Percentiles rank a stretch among this genome's conserved stretches.
Conservation (phyloP, 2,797 vertebrate genomes). For the Cossypha niveicapilla region DNA sequence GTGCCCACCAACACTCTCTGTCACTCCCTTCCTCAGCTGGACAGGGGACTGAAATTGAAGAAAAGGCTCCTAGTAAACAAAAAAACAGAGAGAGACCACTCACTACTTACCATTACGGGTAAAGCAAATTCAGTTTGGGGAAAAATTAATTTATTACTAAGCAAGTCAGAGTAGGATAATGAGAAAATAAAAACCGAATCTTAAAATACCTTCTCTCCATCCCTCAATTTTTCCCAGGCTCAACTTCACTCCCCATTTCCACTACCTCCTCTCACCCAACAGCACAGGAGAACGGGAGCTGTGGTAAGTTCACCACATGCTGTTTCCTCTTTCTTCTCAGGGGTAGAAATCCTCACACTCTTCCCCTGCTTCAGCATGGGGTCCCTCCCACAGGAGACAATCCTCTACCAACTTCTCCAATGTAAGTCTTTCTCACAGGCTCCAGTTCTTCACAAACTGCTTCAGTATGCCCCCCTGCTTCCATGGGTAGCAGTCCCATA, state of each 20-base stretch:
- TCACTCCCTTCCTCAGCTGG: neutral
- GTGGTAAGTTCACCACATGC: fast-evolving
- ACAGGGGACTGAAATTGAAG: neutral
- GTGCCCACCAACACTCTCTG: neutral
- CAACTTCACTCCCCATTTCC: neutral
- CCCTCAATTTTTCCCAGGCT: neutral
- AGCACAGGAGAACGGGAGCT: neutral
- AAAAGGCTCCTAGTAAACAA: neutral
- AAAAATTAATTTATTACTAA: neutral
- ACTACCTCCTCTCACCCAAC: neutral
- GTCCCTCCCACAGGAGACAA: neutral
- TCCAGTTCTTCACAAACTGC: neutral
- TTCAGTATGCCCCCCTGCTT: neutral
- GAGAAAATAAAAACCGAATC: neutral
- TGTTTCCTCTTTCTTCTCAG: neutral
- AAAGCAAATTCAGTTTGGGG: neutral
- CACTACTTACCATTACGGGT: fast-evolving
- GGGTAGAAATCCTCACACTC: neutral
- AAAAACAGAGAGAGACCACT: neutral
- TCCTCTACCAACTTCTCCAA: neutral
- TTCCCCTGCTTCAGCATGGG: neutral
- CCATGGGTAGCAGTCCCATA: neutral
- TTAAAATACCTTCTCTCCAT: neutral
- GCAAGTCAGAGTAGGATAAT: neutral
- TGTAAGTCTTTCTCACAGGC: fast-evolving